Evolutionary conservation across 2,113 vertebrate species (phyloP), one percentile per base, ranked within the genome.

Genomic region (Promerops cafer): DNA sequence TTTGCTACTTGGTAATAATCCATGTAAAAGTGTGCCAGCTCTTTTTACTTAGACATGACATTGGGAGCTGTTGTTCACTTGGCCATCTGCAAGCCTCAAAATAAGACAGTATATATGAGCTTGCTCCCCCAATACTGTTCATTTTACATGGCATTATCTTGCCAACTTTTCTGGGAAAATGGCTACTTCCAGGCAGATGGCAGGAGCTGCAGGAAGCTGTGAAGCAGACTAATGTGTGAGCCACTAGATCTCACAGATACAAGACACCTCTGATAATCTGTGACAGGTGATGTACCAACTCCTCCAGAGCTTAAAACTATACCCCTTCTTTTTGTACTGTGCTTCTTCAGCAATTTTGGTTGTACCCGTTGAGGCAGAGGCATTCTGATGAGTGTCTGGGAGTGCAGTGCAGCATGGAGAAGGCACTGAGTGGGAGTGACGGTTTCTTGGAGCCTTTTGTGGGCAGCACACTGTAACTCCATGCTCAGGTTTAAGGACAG

Each of bases 151-250:
- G 57, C 19, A 39, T 85, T 39, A 14, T 90, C 83, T 92, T 92
- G 88, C 83, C 90, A 95, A 1, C 68, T 88, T 83, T 77, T 88
- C 59, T 90, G 79, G 89, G 79, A 87, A 83, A 86, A 88, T 66
- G 79, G 92, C 75, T 94, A 86, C 79, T 88, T 94, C 44, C 75
- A 94, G 63, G 88, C 88, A 97, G 95, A 92, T 95, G 95, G 94
- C 66, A 77, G 82, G 79, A 88, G 68, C 66, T 80, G 60, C 75
- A 77, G 83, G 92, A 83, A 69, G 37, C 83, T 90, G n/a, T 33
- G 78, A 85, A 85, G 40, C 49, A 53, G 45, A 37, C 17, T 85
- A 87, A 64, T 87, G 44, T 60, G 60, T 47, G 60, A 91, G 52
- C 82, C 8, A 2, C 49, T 69, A 70, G 45, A 24, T 88, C 49